Percentiles rank a stretch among this genome's conserved stretches.
phyloP scores from a whole-genome alignment of 1,140 invertebrate species.

The Stenopsyche tienmushanensis region DNA sequence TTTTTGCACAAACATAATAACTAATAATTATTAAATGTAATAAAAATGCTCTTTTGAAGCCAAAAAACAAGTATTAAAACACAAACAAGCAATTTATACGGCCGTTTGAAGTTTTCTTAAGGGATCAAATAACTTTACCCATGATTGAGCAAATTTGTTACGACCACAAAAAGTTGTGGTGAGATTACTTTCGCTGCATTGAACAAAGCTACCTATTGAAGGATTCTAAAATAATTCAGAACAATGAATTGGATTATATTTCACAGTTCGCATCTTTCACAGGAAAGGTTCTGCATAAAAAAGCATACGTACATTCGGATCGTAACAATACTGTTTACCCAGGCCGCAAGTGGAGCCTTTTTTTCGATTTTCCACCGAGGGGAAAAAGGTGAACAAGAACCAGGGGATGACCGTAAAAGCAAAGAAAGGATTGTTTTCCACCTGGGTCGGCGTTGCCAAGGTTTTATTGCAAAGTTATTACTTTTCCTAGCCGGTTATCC shows the following conservation, averaged over 20 bases:
- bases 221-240: background rate
- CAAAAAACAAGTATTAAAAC: too few relatives aligned
- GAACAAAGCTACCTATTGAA: background rate
- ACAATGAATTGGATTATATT: too few relatives aligned
- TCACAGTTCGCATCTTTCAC: too few relatives aligned
- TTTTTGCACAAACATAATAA: too few relatives aligned
- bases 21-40: too few relatives aligned
- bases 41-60: too few relatives aligned
- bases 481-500: background rate
- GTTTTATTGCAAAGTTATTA: background rate
- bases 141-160: slow-evolving; percentile 26
- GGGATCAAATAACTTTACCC: background rate
- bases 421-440: background rate
- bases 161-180: background rate
- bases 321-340: background rate
- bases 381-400: background rate
- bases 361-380: background rate
- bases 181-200: background rate
- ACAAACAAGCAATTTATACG: too few relatives aligned
- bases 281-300: too few relatives aligned
- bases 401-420: background rate
- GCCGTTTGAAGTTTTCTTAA: slow-evolving; percentile 20
- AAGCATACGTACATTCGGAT: too few relatives aligned
- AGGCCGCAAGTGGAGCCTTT: background rate
- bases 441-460: background rate